Evolutionary conservation across 2,113 vertebrate species (phyloP).

Genomic region (Aldabrachelys gigantea): DNA sequence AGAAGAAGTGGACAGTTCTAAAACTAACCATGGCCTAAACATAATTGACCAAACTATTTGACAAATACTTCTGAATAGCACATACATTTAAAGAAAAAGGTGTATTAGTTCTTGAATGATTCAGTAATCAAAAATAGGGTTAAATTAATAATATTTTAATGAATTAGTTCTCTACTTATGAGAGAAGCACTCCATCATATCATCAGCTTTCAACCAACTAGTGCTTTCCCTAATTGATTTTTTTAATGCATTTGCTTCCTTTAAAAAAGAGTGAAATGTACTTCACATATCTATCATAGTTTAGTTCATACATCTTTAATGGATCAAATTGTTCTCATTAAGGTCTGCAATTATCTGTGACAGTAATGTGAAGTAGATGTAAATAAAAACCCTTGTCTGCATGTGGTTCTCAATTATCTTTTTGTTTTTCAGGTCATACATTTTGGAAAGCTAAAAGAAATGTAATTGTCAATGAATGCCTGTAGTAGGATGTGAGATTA

Average conservation of each 20-base stretch:
- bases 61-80: not conserved
- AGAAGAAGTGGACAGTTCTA: not conserved
- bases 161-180: not conserved
- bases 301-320: conserved; percentile 47
- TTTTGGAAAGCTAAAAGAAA: conserved; percentile 46
- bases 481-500: conserved; percentile 17
- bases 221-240: conserved; percentile 23
- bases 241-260: conserved; percentile 16
- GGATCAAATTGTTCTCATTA: conserved; percentile 61
- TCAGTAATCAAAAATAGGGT: not conserved
- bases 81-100: not conserved
- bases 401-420: conserved; percentile 53
- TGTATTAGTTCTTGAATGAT: not conserved
- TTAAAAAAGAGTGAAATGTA: not conserved
- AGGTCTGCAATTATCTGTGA: conserved; percentile 49
- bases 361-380: conserved; percentile 48
- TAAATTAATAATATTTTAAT: conserved; percentile 10
- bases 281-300: conserved; percentile 15
- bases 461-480: conserved; percentile 51
- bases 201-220: not conserved
- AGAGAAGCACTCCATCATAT: not conserved
- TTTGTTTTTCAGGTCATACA: conserved; percentile 46
- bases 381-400: conserved; percentile 42
- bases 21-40: not conserved
- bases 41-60: not conserved